A percentile compares a stretch with the other conserved stretches of the same genome.
Evolutionary conservation across 2,113 vertebrate genomes (phyloP).

Genomic region (Neolamprologus kungweensis): DNA sequence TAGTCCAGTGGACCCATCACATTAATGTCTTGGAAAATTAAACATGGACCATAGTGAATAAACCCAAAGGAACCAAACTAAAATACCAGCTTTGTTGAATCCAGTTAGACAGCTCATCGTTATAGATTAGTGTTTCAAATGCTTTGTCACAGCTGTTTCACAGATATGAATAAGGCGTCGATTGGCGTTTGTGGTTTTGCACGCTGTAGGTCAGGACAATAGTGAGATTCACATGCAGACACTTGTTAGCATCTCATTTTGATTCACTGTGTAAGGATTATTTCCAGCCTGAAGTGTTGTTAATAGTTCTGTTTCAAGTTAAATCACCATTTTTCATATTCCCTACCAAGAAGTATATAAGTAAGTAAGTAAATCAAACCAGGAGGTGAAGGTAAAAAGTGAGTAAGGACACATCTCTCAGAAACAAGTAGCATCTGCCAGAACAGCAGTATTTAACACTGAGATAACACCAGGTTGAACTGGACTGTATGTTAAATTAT

Average conservation of each 20-base stretch:
- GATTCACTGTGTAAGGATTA: background rate
- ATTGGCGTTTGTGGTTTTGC: background rate
- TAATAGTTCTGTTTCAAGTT: fast-evolving
- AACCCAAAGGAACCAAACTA: background rate
- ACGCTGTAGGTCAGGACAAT: background rate
- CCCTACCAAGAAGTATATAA: background rate
- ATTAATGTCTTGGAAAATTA: background rate
- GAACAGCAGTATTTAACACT: background rate
- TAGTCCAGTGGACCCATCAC: background rate
- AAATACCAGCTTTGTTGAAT: background rate
- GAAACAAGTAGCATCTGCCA: background rate
- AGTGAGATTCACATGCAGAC: background rate
- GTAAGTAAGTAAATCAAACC: background rate
- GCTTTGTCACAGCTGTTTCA: background rate
- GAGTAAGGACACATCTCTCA: background rate
- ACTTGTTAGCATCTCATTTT: background rate
- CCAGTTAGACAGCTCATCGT: background rate
- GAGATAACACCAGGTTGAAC: too few species aligned
- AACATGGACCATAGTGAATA: fast-evolving
- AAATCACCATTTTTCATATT: background rate
- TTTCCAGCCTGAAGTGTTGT: fast-evolving
- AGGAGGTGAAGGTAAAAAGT: background rate
- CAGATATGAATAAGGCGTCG: background rate
- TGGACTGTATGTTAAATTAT: background rate
- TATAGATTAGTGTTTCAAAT: background rate